Percentiles rank a stretch among this genome's conserved stretches.
phyloP scores from a whole-genome alignment of 1,140 invertebrate genomes.

The Magallana angulata region DNA sequence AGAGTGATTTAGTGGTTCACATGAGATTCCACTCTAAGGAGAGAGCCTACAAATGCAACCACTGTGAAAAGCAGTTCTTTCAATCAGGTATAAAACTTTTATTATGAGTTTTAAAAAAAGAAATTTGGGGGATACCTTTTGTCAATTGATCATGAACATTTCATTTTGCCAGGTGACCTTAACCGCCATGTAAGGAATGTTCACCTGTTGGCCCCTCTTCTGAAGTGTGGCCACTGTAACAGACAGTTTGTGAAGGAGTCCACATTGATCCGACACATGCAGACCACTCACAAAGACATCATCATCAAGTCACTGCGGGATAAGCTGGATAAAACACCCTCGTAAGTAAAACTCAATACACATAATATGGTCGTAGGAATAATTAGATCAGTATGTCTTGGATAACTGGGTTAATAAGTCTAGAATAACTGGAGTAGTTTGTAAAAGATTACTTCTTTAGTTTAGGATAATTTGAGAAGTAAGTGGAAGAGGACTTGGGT shows the following conservation, averaged over 20 bases:
- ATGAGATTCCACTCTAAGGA: constrained; percentile 78
- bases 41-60: constrained; percentile 72
- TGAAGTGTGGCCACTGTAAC: constrained; percentile 73
- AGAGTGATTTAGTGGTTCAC: constrained; percentile 76
- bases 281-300: constrained; percentile 70
- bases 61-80: constrained; percentile 77
- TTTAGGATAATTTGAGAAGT: no score
- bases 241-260: constrained; percentile 73
- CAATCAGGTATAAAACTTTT: constrained; percentile 70
- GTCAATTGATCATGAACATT: no score
- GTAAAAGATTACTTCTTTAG: no score
- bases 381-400: no score
- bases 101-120: no score
- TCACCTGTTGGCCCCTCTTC: constrained; percentile 67
- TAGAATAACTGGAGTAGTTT: no score
- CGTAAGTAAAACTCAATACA: not conserved
- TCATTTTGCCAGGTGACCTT: constrained; percentile 70
- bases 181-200: constrained; percentile 75
- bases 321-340: not conserved
- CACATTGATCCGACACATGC: constrained; percentile 75
- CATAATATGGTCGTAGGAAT: not conserved
- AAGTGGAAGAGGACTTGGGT: no score
- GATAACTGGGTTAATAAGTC: no score
- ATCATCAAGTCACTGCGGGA: constrained; percentile 51
- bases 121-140: no score